Evolutionary conservation across 37 sponge, comb jelly and placozoan species (phyloP), one percentile per base, ranked within the genome.

Genomic region (Sycon ciliatum): DNA sequence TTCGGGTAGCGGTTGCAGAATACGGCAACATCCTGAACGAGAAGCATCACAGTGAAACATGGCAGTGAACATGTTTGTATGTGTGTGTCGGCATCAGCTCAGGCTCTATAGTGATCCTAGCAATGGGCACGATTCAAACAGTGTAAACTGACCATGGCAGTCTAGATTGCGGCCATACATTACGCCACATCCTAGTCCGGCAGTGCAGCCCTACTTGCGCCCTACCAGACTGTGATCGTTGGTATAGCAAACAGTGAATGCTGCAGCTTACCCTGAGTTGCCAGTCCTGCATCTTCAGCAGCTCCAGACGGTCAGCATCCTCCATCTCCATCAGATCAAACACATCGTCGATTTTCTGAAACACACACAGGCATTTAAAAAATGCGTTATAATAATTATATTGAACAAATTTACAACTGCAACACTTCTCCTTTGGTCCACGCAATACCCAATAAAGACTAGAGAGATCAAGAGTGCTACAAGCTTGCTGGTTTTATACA

Each of bases 311-410:
- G 6, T 79, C 79, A 34, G 73, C 85, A 72, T 97, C 99, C 49
- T 97, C 99, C 86, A 97, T 84, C 38, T 97, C 99, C 86, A 97
- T 92, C 16, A 97, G 63, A 63, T 97, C 99, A 88, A 89, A 92
- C 65, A 97, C 87, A 35, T 85, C 86, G 66, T 97, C 99, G 20
- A 97, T 70, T 2, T 67, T 75, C 84, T 86, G 39, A 1, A 40
- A 32, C 65, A 36, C 23, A 73, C 35, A 57, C 3, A 53, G 1
- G 13, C 2, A 4, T 0, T 23, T 4, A 32, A 4, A 3, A 28
- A 27, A 4, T 32, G 68, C n/a, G n/a, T n/a, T n/a, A n/a, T n/a
- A n/a, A n/a, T n/a, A n/a, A n/a, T n/a, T n/a, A n/a, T n/a, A n/a
- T n/a, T n/a, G n/a, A n/a, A n/a, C n/a, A n/a, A n/a, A n/a, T n/a